A percentile compares a stretch with the other conserved stretches of the same genome.
phyloP scores from a whole-genome alignment of 2,113 vertebrate species.

The Drymodes brunneopygia region DNA sequence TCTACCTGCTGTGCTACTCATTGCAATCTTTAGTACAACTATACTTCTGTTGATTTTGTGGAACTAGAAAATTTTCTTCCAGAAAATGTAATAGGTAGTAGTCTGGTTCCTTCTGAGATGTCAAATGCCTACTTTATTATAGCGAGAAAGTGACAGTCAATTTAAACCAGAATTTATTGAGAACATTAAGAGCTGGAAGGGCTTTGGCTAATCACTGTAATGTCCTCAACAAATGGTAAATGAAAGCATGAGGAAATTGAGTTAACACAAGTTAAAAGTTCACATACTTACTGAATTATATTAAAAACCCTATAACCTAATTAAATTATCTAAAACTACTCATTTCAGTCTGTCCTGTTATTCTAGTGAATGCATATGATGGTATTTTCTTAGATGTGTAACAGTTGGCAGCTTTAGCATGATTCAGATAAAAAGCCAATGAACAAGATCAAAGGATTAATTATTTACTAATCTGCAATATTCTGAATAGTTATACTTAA shows the following conservation, averaged over 20 bases:
- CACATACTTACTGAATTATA: conserved; percentile 78
- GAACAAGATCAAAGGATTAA: conserved; percentile 11
- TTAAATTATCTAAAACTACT: conserved; percentile 78
- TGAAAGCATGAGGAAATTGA: conserved; percentile 85
- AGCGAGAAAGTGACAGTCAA: conserved; percentile 79
- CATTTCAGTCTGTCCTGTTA: conserved; percentile 67
- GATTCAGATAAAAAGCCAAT: conserved; percentile 38
- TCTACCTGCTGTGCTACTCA: background rate
- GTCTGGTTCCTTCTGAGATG: conserved; percentile 64
- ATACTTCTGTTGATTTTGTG: conserved; percentile 38
- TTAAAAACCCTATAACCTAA: conserved; percentile 76
- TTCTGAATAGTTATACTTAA: conserved; percentile 2
- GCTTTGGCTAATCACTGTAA: conserved; percentile 81
- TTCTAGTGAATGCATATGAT: conserved; percentile 50
- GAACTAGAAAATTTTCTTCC: background rate
- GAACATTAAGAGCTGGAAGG: conserved; percentile 79
- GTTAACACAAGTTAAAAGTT: conserved; percentile 83
- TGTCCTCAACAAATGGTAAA: conserved; percentile 83
- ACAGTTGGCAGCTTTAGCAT: conserved; percentile 49
- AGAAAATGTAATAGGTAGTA: conserved; percentile 49
- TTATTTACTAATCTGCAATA: conserved; percentile 38
- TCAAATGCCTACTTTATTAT: conserved; percentile 79
- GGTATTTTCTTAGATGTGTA: conserved; percentile 53
- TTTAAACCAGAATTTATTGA: conserved; percentile 82
- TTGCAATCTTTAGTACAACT: background rate